Percentiles rank a stretch among this genome's conserved stretches.
Conservation (phyloP, 2,888 invertebrate species). For the Philhelius pedissequus region DNA sequence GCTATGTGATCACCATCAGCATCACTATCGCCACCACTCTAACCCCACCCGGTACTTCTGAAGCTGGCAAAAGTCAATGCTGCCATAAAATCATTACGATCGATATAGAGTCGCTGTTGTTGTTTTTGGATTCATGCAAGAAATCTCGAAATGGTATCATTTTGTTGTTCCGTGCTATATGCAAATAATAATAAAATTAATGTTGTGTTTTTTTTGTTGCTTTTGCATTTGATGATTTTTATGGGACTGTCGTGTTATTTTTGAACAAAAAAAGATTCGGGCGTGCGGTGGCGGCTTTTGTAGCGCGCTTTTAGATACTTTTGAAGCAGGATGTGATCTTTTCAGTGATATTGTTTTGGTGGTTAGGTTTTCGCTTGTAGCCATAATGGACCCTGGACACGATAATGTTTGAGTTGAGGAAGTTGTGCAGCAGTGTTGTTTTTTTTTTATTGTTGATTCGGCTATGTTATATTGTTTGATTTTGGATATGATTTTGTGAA, state of each 20-base stretch:
- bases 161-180: slow-evolving; percentile 53
- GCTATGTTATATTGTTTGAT: slow-evolving; percentile 24
- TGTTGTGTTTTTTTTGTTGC: slow-evolving; percentile 27
- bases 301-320: slow-evolving; percentile 49
- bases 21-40: neutral
- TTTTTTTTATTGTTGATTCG: neutral
- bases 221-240: slow-evolving; percentile 39
- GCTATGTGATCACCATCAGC: neutral
- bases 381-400: neutral
- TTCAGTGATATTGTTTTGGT: slow-evolving; percentile 33
- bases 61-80: slow-evolving; percentile 47
- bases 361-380: neutral
- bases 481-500: neutral
- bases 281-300: slow-evolving; percentile 4
- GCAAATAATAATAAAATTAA: slow-evolving; percentile 63
- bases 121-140: neutral
- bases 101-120: neutral
- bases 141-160: slow-evolving; percentile 47
- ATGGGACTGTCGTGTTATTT: slow-evolving; percentile 43
- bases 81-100: slow-evolving; percentile 39
- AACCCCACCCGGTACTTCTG: neutral
- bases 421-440: slow-evolving; percentile 35
- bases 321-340: slow-evolving; percentile 45
- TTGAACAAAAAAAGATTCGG: neutral
- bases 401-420: slow-evolving; percentile 23